phyloP scores from a whole-genome alignment of 2,797 vertebrate genomes.

The Sparus aurata region DNA sequence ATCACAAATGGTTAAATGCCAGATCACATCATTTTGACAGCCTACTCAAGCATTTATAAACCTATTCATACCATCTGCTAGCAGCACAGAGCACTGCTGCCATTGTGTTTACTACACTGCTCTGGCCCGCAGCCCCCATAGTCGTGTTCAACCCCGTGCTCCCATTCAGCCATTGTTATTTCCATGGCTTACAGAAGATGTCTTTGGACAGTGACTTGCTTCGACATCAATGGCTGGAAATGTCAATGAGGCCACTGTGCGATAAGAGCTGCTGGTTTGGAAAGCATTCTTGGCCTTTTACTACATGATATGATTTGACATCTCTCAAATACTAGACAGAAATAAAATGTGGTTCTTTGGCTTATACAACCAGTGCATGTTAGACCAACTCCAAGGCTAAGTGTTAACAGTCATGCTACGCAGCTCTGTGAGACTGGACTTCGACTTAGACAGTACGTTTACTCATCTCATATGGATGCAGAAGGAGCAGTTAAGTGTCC shows the following conservation, averaged over 20 bases:
- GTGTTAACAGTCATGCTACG: background rate
- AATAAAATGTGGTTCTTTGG: slow-evolving; percentile 56
- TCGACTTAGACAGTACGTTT: no score
- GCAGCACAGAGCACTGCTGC: slow-evolving; percentile 34
- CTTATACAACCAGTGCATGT: slow-evolving; percentile 29
- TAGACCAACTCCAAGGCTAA: background rate
- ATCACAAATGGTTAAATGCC: slow-evolving; percentile 74
- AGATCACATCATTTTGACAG: slow-evolving; percentile 73
- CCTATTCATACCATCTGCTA: slow-evolving; percentile 67
- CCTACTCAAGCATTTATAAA: slow-evolving; percentile 71
- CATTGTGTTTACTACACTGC: slow-evolving; percentile 48
- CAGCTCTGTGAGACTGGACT: background rate
- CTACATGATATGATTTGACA: slow-evolving; percentile 76
- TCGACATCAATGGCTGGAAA: slow-evolving; percentile 63
- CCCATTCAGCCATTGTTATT: slow-evolving; percentile 75
- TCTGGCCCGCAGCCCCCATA: slow-evolving; percentile 34
- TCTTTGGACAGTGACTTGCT: slow-evolving; percentile 64
- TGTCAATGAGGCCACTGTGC: slow-evolving; percentile 69
- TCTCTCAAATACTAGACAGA: slow-evolving; percentile 63
- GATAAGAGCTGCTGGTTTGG: slow-evolving; percentile 69
- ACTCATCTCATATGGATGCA: no score
- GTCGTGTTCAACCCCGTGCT: slow-evolving; percentile 63
- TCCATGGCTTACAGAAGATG: slow-evolving; percentile 67
- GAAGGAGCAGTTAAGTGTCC: no score
- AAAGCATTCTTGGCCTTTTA: slow-evolving; percentile 63